Conservation (phyloP, 1,140 invertebrate species). For the Drosophila tsacasi region DNA sequence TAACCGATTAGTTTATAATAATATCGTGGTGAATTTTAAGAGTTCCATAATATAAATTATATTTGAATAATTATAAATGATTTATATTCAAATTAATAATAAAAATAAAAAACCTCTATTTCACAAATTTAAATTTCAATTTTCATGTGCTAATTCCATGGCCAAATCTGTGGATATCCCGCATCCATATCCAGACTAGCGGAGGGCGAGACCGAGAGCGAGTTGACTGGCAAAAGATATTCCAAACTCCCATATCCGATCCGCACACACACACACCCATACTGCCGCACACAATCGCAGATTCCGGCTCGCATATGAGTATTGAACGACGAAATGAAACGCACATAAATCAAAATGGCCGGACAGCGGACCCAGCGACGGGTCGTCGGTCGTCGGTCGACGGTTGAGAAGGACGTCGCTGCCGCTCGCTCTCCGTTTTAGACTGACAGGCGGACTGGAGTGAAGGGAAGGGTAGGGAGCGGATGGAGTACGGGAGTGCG, state of each 20-base stretch:
- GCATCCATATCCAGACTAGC: constrained; percentile 41
- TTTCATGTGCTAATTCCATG: constrained; percentile 1
- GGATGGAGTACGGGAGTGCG: constrained; percentile 7
- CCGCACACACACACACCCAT: constrained; percentile 64
- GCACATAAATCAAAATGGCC: constrained; percentile 85
- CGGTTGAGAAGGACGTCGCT: constrained; percentile 28
- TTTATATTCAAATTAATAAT: too few species aligned
- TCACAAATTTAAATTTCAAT: too few species aligned
- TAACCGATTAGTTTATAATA: too few species aligned
- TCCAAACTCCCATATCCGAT: constrained; percentile 84
- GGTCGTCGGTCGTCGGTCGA: constrained; percentile 60
- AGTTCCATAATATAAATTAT: too few species aligned
- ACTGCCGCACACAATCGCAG: constrained; percentile 49
- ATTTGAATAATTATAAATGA: too few species aligned
- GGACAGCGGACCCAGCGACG: constrained; percentile 74
- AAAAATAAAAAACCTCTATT: too few species aligned
- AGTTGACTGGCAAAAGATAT: constrained; percentile 76
- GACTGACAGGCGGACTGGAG: constrained; percentile 74
- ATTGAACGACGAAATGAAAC: constrained; percentile 85
- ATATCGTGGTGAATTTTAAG: too few species aligned
- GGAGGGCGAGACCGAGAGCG: constrained; percentile 26
- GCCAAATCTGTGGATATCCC: constrained; percentile 25
- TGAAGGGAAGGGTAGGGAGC: constrained; percentile 25
- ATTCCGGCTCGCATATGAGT: constrained; percentile 78
- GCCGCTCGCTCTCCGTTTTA: constrained; percentile 50